phyloP scores from a whole-genome alignment of 2,888 invertebrate species.

The Gastrophysa polygoni region DNA sequence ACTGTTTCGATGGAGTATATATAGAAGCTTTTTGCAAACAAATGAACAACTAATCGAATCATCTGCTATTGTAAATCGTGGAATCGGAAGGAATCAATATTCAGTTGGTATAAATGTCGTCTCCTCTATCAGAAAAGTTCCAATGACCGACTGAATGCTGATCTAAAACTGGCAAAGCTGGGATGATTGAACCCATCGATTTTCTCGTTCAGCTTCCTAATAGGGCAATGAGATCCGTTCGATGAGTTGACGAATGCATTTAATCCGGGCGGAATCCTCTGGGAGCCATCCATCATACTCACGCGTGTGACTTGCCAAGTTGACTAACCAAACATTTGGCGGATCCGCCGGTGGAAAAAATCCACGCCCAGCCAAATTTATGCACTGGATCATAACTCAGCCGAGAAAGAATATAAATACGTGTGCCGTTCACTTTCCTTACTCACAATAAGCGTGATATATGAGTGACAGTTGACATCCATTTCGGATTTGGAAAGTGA shows the following conservation, averaged over 20 bases:
- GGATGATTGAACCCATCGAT: no score
- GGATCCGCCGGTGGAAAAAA: not conserved
- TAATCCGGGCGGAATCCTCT: not conserved
- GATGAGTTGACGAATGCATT: not conserved
- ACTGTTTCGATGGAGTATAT: not conserved
- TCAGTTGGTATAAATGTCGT: no score
- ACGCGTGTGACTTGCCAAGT: not conserved
- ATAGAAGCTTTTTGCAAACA: not conserved
- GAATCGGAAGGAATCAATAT: no score
- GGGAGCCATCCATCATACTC: not conserved
- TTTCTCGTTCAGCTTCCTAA: no score
- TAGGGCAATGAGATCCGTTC: not conserved
- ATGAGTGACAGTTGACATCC: slow-evolving; percentile 24
- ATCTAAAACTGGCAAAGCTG: no score
- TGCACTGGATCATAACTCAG: slow-evolving; percentile 12
- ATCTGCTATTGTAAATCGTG: not conserved
- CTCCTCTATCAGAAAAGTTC: not conserved
- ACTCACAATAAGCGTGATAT: slow-evolving; percentile 26
- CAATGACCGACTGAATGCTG: no score
- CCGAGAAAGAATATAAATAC: slow-evolving; percentile 22
- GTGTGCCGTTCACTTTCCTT: slow-evolving; percentile 15
- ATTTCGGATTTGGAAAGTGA: slow-evolving; percentile 20
- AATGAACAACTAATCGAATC: not conserved
- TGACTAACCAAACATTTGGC: not conserved
- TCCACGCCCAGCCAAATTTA: slow-evolving; percentile 6